These are phyloP conservation scores for Stegana nigrithorax DNA, from an alignment of 2,888 invertebrate genomes.

Conservation along the genomic window DNA sequence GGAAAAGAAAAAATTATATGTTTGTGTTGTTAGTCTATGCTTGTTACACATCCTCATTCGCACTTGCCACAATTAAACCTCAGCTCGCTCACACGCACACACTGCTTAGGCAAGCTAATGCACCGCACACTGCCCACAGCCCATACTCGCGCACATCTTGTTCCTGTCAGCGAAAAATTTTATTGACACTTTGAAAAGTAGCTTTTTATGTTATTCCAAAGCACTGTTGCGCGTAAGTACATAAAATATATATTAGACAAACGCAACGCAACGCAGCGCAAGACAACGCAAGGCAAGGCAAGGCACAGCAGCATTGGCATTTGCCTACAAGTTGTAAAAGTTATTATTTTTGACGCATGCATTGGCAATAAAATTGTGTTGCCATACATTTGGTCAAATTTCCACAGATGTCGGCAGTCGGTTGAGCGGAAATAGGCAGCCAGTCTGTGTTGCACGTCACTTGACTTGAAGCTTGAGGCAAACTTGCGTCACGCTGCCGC, in stretches of 20 bases:
- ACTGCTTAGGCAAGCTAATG: no score
- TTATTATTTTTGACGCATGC: neutral
- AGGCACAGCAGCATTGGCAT: neutral
- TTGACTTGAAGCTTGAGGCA: no score
- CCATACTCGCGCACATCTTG: no score
- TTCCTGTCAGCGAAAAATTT: constrained; percentile 14
- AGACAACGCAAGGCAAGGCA: neutral
- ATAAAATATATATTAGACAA: constrained; percentile 41
- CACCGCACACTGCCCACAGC: no score
- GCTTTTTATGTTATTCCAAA: neutral
- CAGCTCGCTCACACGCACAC: no score
- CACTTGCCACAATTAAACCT: neutral
- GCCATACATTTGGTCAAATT: no score
- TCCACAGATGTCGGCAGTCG: no score
- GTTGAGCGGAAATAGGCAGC: no score
- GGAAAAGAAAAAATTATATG: neutral
- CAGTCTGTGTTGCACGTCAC: no score
- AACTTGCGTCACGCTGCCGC: no score
- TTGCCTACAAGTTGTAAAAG: neutral
- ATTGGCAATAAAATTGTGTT: neutral
- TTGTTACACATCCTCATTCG: neutral
- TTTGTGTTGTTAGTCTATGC: neutral
- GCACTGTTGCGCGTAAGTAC: constrained; percentile 23
- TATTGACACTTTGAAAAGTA: constrained; percentile 39
- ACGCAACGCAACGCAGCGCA: neutral